phyloP scores from a whole-genome alignment of 2,888 invertebrate genomes.

The Eupithecia exiguata region DNA sequence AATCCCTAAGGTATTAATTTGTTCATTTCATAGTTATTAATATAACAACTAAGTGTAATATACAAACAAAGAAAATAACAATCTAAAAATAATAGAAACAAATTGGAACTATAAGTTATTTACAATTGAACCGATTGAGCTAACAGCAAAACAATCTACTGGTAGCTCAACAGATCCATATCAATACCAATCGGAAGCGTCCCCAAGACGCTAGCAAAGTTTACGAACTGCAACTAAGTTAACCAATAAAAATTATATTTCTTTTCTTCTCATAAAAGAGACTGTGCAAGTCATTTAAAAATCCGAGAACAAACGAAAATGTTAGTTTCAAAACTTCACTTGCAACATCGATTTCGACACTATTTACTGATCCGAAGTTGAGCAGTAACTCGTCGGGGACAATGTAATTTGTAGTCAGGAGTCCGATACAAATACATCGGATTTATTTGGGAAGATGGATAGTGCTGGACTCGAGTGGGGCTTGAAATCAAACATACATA shows the following conservation, averaged over 20 bases:
- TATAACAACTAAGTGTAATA: neutral
- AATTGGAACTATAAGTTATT: no score
- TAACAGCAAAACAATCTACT: no score
- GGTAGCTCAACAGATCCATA: no score
- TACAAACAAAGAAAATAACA: no score
- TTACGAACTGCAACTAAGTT: no score
- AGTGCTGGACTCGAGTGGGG: neutral
- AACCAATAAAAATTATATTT: no score
- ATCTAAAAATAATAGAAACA: no score
- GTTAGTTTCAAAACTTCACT: neutral
- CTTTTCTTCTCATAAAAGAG: neutral
- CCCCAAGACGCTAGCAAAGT: no score
- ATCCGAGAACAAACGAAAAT: neutral
- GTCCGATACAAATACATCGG: slow-evolving; percentile 18
- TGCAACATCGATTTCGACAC: neutral
- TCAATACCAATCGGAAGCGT: no score
- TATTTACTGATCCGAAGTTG: slow-evolving; percentile 12
- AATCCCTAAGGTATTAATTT: neutral
- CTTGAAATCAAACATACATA: neutral
- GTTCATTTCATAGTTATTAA: neutral
- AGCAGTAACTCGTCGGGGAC: slow-evolving; percentile 15
- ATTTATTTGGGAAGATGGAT: slow-evolving; percentile 13
- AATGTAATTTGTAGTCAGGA: slow-evolving; percentile 23
- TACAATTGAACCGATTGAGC: no score
- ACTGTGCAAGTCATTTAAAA: neutral